Conservation (phyloP, 2,113 vertebrate genomes). For the Chaenogobius annularis region DNA sequence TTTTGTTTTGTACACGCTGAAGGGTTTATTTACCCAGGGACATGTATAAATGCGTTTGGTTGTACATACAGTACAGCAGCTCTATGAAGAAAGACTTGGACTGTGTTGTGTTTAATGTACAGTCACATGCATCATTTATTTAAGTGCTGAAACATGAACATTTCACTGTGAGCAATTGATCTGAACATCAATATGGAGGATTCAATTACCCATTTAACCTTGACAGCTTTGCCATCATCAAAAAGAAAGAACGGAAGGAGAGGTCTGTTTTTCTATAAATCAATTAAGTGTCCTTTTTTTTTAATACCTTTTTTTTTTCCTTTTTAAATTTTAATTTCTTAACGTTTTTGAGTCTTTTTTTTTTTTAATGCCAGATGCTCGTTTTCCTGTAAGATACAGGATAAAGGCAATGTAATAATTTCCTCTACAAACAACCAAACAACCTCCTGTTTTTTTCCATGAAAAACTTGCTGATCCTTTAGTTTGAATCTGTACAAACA, state of each 20-base stretch:
- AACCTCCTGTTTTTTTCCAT: too few relatives aligned
- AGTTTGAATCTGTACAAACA: too few relatives aligned
- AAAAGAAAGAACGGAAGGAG: background rate
- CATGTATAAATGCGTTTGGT: background rate
- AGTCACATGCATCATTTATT: constrained; percentile 51
- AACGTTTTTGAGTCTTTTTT: too few relatives aligned
- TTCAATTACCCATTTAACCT: constrained; percentile 58
- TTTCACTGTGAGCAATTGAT: constrained; percentile 50
- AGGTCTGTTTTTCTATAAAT: background rate
- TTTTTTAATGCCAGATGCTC: too few relatives aligned
- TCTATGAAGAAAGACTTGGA: constrained; percentile 24
- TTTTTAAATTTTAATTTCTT: background rate
- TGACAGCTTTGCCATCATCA: constrained; percentile 16
- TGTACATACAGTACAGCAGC: background rate
- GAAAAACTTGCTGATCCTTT: too few relatives aligned
- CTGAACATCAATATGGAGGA: constrained; percentile 46
- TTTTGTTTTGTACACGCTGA: background rate
- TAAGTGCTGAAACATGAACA: constrained; percentile 54
- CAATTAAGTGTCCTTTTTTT: background rate
- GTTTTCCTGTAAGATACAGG: too few relatives aligned
- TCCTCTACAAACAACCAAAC: too few relatives aligned
- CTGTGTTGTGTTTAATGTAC: constrained; percentile 29
- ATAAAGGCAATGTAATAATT: too few relatives aligned
- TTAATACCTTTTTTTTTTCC: background rate
- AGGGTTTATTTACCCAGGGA: background rate